A percentile compares a stretch with the other conserved stretches of the same genome.
These are phyloP conservation scores for Phlogophora meticulosa DNA, from an alignment of 2,888 invertebrate genomes.

Conservation along the genomic window DNA sequence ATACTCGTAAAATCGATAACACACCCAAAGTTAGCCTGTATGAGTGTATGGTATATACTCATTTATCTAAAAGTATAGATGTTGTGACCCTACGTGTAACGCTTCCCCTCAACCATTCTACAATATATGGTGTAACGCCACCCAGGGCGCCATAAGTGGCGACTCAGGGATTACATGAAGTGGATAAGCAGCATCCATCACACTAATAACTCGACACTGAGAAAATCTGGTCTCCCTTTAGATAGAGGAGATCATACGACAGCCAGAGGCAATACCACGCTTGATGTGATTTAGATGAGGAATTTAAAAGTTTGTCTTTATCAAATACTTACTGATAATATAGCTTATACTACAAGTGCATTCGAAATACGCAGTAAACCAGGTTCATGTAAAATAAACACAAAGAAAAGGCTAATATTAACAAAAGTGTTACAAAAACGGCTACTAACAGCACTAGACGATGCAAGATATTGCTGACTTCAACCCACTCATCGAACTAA, in stretches of 20 bases:
- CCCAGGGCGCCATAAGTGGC: slow-evolving; percentile 48
- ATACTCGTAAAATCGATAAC: neutral
- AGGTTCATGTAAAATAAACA: no score
- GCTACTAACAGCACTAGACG: no score
- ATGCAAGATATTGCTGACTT: no score
- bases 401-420: no score
- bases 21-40: no score
- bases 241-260: slow-evolving; percentile 14
- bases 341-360: no score
- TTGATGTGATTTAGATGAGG: neutral
- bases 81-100: neutral
- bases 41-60: neutral
- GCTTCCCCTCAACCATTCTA: slow-evolving; percentile 27
- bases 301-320: no score
- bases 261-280: neutral
- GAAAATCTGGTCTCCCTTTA: slow-evolving; percentile 22
- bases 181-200: slow-evolving; percentile 46
- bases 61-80: slow-evolving; percentile 2
- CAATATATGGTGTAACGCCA: slow-evolving; percentile 31
- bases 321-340: no score
- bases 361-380: no score
- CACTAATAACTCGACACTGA: slow-evolving; percentile 41
- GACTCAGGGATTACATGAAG: slow-evolving; percentile 38
- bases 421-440: no score
- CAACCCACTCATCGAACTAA: no score